phyloP scores from a whole-genome alignment of 2,888 invertebrate genomes.

The Spilarctia lutea region DNA sequence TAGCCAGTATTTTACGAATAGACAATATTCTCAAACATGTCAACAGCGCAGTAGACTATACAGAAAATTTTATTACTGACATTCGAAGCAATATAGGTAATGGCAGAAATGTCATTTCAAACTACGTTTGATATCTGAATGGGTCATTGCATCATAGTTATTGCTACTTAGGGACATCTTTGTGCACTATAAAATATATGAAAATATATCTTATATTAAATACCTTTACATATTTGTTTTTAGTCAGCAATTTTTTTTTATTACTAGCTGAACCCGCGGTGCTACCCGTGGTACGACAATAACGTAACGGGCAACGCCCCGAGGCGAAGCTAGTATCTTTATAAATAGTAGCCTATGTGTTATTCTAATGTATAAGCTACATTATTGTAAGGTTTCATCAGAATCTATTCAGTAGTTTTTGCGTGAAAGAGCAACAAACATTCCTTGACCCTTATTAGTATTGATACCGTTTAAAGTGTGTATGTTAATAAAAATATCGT shows the following conservation, averaged over 20 bases:
- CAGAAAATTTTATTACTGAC: slow-evolving; percentile 11
- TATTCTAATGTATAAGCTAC: no score
- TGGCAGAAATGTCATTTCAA: slow-evolving; percentile 7
- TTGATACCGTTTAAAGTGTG: no score
- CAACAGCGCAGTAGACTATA: not conserved
- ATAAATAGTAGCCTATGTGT: no score
- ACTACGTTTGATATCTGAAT: slow-evolving; percentile 7
- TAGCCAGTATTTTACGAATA: not conserved
- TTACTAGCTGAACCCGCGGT: no score
- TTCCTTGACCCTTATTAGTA: not conserved
- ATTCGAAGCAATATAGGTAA: slow-evolving; percentile 3
- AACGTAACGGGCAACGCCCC: no score
- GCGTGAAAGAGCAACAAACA: no score
- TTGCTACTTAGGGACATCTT: slow-evolving; percentile 3
- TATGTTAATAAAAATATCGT: not conserved
- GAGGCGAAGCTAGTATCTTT: no score
- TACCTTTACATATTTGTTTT: not conserved
- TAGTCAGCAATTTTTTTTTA: no score
- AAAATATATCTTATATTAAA: not conserved
- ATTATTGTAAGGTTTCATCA: no score
- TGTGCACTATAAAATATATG: not conserved
- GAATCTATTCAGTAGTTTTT: no score
- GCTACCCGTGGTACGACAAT: no score
- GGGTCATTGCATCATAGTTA: slow-evolving; percentile 2
- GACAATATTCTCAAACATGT: not conserved